These are phyloP conservation scores for Nothura maculosa DNA, from an alignment of 2,797 vertebrate genomes.

Conservation along the genomic window DNA sequence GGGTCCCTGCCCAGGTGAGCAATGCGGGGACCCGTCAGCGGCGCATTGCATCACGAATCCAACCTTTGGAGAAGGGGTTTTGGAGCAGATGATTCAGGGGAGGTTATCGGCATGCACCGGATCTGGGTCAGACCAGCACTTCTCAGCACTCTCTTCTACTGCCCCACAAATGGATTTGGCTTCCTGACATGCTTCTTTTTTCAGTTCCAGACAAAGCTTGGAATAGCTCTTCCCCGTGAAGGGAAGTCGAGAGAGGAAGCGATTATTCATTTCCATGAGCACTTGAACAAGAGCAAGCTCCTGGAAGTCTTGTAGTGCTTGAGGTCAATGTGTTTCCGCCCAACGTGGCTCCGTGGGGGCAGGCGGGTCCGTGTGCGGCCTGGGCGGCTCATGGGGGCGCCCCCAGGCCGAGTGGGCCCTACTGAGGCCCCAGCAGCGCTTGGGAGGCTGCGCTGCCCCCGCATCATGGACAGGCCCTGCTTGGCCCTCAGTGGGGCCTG, in stretches of 20 bases:
- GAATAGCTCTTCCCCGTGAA: neutral
- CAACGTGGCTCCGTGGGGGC: rapidly evolving
- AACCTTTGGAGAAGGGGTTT: neutral
- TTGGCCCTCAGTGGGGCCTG: neutral
- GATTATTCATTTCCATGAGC: constrained; percentile 61
- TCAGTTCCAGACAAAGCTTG: neutral
- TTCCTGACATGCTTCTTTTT: constrained; percentile 5
- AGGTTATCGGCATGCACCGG: neutral
- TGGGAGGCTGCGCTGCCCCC: neutral
- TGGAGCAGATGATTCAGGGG: neutral
- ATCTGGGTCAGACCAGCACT: neutral
- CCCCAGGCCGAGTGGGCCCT: neutral
- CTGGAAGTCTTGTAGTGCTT: neutral
- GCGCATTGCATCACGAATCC: rapidly evolving
- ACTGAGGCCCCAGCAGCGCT: neutral
- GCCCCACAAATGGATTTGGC: neutral
- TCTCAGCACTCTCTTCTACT: neutral
- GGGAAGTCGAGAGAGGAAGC: constrained; percentile 18
- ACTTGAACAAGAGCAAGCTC: constrained; percentile 8
- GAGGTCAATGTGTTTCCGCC: neutral
- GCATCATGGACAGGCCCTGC: neutral
- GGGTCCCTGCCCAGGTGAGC: neutral
- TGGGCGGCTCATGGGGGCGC: neutral
- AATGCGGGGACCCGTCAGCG: neutral
- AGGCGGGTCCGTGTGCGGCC: neutral